These are phyloP conservation scores for Mellilla xanthometata DNA, from an alignment of 2,888 invertebrate species.

Conservation along the genomic window DNA sequence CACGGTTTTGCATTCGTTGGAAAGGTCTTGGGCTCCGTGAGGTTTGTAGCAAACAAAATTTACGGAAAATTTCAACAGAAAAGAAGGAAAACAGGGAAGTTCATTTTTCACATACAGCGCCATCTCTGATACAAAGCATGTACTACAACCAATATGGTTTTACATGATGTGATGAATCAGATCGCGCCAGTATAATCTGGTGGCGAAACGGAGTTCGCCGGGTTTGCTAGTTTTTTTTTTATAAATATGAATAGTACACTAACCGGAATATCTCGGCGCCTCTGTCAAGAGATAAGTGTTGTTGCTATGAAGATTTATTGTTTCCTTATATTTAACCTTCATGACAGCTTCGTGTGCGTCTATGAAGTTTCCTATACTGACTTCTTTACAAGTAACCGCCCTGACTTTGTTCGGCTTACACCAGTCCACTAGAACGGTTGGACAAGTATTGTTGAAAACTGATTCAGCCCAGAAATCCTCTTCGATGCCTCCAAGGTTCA, in stretches of 20 bases:
- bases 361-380: constrained; percentile 75
- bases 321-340: constrained; percentile 71
- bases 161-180: too few relatives aligned
- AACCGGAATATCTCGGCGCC: constrained; percentile 75
- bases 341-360: constrained; percentile 78
- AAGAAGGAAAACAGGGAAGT: too few relatives aligned
- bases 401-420: constrained; percentile 72
- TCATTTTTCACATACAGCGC: too few relatives aligned
- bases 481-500: constrained; percentile 72
- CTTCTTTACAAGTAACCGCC: constrained; percentile 76
- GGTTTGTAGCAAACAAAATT: too few relatives aligned
- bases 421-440: constrained; percentile 73
- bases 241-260: constrained; percentile 26
- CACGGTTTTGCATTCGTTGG: too few relatives aligned
- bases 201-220: too few relatives aligned
- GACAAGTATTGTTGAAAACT: constrained; percentile 69
- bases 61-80: too few relatives aligned
- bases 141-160: too few relatives aligned
- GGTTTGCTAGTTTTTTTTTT: too few relatives aligned
- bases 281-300: constrained; percentile 73
- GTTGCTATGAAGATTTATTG: constrained; percentile 68
- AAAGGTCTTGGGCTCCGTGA: too few relatives aligned
- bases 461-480: constrained; percentile 72
- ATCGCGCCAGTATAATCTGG: too few relatives aligned
- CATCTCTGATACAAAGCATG: too few relatives aligned